These are phyloP conservation scores for Petrocephalus microphthalmus DNA, from an alignment of 2,113 vertebrate species.

Conservation along the genomic window DNA sequence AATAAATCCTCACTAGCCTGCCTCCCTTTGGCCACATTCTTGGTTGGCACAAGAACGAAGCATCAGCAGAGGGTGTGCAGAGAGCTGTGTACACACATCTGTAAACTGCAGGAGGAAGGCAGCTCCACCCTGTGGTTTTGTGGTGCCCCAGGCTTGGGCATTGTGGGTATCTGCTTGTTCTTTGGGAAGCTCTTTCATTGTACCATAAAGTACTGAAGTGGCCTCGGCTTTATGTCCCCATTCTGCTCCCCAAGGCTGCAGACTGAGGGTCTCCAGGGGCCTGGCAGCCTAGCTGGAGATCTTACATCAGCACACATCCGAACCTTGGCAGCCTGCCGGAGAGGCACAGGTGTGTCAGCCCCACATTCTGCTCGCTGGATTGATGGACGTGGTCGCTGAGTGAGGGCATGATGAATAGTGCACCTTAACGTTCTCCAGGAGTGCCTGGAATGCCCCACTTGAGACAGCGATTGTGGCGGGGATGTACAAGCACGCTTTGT, in stretches of 20 bases:
- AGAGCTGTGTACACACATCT: background rate
- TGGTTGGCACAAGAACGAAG: background rate
- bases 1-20: background rate
- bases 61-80: background rate
- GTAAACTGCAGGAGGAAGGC: background rate
- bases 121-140: background rate
- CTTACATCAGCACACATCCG: background rate
- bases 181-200: background rate
- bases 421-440: background rate
- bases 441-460: conserved; percentile 1
- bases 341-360: background rate
- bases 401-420: conserved; percentile 46
- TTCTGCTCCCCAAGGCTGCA: background rate
- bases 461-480: background rate
- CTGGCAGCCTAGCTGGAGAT: background rate
- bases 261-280: background rate
- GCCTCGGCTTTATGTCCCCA: background rate
- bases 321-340: no score
- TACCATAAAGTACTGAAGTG: background rate
- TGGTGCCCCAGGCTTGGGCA: background rate
- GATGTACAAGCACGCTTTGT: conserved; percentile 57
- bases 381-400: conserved; percentile 46
- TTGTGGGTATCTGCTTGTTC: background rate
- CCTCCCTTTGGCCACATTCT: background rate
- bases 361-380: background rate